Percentiles rank a stretch among this genome's conserved stretches.
phyloP scores from a whole-genome alignment of 35 echinoderm and acorn worm species.

The Patiria miniata region DNA sequence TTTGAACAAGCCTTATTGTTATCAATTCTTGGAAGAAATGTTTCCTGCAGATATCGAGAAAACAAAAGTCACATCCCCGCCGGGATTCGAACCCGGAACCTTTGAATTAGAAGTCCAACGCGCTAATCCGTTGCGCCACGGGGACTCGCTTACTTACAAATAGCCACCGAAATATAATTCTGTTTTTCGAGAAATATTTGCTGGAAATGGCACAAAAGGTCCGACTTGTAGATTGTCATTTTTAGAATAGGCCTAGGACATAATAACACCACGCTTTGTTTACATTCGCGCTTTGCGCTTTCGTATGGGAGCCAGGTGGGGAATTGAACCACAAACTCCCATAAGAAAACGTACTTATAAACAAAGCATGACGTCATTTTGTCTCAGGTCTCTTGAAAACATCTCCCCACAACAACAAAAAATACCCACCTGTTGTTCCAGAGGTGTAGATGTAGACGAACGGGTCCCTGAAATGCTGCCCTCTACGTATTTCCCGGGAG shows the following conservation, averaged over 20 bases:
- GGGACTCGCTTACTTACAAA: constrained; percentile 24
- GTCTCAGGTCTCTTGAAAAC: background rate
- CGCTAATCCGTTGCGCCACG: constrained; percentile 90
- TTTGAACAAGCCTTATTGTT: too few species aligned
- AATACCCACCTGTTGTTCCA: constrained; percentile 86
- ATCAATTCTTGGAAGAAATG: too few species aligned
- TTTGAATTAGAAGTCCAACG: constrained; percentile 93
- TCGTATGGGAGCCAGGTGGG: background rate
- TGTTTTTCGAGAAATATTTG: too few species aligned
- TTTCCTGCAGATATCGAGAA: too few species aligned
- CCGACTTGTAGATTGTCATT: too few species aligned
- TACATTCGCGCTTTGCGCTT: too few species aligned
- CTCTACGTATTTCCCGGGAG: constrained; percentile 63
- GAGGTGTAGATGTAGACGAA: constrained; percentile 95
- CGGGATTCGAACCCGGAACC: constrained; percentile 90
- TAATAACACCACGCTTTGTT: too few species aligned
- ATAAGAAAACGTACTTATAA: too few species aligned
- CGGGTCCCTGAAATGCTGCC: constrained; percentile 72
- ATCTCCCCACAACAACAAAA: background rate
- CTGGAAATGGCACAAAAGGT: too few species aligned
- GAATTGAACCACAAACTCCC: background rate
- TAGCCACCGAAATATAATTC: too few species aligned
- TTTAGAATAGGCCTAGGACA: too few species aligned
- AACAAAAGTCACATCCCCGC: constrained; percentile 27
- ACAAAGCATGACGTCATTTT: background rate